Conservation (phyloP, 2,797 vertebrate species). For the Mus minutoides region DNA sequence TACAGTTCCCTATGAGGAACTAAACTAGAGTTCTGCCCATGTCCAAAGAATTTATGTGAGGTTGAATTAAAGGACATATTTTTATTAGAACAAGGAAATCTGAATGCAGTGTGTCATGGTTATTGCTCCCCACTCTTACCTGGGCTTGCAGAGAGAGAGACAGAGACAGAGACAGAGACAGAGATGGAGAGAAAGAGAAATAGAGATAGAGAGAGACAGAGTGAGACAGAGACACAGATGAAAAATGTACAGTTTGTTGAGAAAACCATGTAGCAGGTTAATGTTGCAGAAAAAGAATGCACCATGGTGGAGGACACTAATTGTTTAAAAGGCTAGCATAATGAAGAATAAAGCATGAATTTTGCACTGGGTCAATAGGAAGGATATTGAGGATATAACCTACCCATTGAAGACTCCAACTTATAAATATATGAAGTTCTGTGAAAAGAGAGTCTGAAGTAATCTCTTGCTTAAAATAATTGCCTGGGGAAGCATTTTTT, state of each 20-base stretch:
- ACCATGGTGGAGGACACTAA: neutral
- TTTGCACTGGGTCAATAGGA: neutral
- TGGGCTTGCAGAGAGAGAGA: neutral
- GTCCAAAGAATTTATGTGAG: neutral
- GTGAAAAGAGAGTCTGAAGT: neutral
- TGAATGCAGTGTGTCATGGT: neutral
- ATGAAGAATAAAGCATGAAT: neutral
- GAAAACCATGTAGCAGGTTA: neutral
- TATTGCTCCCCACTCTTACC: neutral
- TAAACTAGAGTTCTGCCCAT: neutral
- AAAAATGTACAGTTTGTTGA: neutral
- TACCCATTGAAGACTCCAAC: neutral
- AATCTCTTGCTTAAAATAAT: neutral
- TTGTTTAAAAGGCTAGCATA: neutral
- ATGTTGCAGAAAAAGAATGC: neutral
- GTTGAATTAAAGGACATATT: neutral
- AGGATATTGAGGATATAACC: neutral
- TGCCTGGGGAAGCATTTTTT: neutral
- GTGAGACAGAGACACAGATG: neutral
- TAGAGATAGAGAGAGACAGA: neutral
- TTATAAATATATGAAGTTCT: neutral
- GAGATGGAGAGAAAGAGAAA: neutral
- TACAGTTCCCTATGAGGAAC: neutral
- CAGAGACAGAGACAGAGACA: neutral
- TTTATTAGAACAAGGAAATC: neutral